Conservation (phyloP, 2,797 vertebrate genomes). For the Channa striata region DNA sequence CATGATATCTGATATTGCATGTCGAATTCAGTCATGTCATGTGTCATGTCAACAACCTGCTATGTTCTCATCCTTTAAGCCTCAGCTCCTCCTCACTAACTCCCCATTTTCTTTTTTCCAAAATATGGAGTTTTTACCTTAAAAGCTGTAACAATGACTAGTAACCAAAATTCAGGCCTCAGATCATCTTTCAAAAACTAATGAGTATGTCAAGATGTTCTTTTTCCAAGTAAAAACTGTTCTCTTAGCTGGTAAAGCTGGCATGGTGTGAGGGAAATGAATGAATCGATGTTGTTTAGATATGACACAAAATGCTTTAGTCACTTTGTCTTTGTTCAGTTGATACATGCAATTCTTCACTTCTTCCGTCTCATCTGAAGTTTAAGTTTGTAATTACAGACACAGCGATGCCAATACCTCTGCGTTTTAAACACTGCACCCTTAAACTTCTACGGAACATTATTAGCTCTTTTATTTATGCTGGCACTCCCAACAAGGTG, state of each 20-base stretch:
- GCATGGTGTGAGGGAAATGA: neutral
- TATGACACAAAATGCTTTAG: neutral
- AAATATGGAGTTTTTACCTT: neutral
- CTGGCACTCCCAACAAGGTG: neutral
- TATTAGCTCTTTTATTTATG: constrained; percentile 8
- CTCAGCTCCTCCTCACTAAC: neutral
- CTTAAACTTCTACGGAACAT: constrained; percentile 7
- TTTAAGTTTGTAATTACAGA: neutral
- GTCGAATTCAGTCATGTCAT: constrained; percentile 1
- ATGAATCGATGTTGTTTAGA: neutral
- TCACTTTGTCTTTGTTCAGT: neutral
- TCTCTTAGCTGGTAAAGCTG: neutral
- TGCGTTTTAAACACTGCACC: constrained; percentile 7
- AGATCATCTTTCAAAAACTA: constrained; percentile 6
- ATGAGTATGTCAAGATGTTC: constrained; percentile 15
- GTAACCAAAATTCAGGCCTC: neutral
- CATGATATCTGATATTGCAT: neutral
- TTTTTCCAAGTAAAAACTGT: constrained; percentile 2
- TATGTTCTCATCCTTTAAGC: neutral
- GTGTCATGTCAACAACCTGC: neutral
- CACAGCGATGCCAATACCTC: neutral
- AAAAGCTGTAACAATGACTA: neutral
- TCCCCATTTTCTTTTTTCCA: neutral
- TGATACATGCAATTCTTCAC: neutral
- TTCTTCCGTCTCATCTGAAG: neutral